Conservation (phyloP, 2,888 invertebrate genomes). For the Epirrita christyi region DNA sequence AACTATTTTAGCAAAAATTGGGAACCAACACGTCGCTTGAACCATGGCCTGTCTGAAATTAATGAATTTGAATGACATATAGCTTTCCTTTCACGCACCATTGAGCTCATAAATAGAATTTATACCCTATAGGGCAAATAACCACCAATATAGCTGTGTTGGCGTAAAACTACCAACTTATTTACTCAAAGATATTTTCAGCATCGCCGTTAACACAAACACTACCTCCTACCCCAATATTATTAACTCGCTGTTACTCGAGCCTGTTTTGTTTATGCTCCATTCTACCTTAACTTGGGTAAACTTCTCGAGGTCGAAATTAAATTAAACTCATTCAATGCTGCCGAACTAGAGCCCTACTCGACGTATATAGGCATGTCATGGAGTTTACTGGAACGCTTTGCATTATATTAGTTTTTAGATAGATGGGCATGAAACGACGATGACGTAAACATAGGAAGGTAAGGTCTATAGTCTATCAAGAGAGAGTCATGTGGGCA, state of each 20-base stretch:
- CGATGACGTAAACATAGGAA: background rate
- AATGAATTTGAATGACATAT: constrained; percentile 4
- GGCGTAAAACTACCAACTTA: constrained; percentile 3
- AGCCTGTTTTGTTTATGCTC: constrained; percentile 35
- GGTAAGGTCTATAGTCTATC: background rate
- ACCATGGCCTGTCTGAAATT: background rate
- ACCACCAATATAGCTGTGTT: background rate
- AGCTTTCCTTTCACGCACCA: constrained; percentile 5
- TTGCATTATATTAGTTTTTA: constrained; percentile 17
- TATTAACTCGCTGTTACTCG: constrained; percentile 32
- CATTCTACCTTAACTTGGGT: constrained; percentile 31
- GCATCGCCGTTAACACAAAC: constrained; percentile 30
- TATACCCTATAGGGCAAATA: background rate
- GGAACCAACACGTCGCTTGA: too few species aligned
- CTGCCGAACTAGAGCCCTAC: constrained; percentile 24
- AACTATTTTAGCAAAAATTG: too few species aligned
- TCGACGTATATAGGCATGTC: constrained; percentile 20
- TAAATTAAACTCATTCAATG: constrained; percentile 39
- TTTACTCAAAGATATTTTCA: constrained; percentile 15
- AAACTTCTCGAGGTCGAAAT: constrained; percentile 36
- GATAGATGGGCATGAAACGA: background rate
- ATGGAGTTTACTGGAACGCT: constrained; percentile 21
- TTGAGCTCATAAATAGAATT: constrained; percentile 4
- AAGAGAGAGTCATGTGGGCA: too few species aligned
- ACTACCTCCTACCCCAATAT: constrained; percentile 35